phyloP scores from a whole-genome alignment of 2,888 invertebrate species.

The Phrixothrix hirtus region DNA sequence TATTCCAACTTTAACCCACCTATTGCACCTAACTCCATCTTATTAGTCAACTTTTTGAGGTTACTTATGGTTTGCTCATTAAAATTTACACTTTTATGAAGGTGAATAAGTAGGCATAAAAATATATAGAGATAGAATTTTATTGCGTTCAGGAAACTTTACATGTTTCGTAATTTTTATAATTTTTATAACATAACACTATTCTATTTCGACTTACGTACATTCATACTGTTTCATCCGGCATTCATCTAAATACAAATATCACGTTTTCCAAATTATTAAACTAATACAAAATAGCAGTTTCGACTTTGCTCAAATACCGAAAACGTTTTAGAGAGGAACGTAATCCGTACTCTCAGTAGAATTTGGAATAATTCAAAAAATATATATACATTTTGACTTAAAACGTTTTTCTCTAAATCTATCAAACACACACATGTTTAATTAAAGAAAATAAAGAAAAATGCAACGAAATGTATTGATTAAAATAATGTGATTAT shows the following conservation, averaged over 20 bases:
- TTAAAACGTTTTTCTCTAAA: slow-evolving; percentile 43
- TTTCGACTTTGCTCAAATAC: slow-evolving; percentile 46
- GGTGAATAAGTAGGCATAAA: neutral
- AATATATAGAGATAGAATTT: slow-evolving; percentile 56
- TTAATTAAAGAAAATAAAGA: slow-evolving; percentile 28
- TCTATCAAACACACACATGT: slow-evolving; percentile 48
- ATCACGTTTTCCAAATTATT: slow-evolving; percentile 45
- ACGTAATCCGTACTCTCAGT: slow-evolving; percentile 56
- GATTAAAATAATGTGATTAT: slow-evolving; percentile 38
- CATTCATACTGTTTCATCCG: slow-evolving; percentile 29
- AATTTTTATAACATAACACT: slow-evolving; percentile 53
- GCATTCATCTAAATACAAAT: slow-evolving; percentile 40
- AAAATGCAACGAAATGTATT: slow-evolving; percentile 21
- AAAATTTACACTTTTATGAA: neutral
- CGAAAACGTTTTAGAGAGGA: slow-evolving; percentile 52
- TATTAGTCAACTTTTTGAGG: too few species aligned
- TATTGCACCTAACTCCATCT: too few species aligned
- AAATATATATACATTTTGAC: slow-evolving; percentile 49
- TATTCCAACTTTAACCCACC: too few species aligned
- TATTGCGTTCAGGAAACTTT: slow-evolving; percentile 61
- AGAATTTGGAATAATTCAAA: slow-evolving; percentile 52
- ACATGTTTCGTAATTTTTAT: slow-evolving; percentile 57
- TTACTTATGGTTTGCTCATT: too few species aligned
- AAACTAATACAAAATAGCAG: slow-evolving; percentile 43
- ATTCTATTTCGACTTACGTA: slow-evolving; percentile 43